Evolutionary conservation across 2,113 vertebrate genomes (phyloP), one percentile per base, ranked within the genome.

Genomic region (Trogon melanurus): DNA sequence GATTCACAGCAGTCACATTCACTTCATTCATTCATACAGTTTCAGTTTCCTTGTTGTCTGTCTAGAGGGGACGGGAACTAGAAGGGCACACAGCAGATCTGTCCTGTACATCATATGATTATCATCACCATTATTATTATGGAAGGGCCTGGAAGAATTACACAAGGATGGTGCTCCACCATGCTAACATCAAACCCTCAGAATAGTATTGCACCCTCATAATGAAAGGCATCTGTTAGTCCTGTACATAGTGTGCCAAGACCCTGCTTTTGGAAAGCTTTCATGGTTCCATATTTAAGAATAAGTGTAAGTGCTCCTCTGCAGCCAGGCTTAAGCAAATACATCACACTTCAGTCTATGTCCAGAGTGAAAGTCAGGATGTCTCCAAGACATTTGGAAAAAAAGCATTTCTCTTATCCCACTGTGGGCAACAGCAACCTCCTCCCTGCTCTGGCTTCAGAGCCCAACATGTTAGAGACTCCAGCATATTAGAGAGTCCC

Each of bases 221-320:
- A 25, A 53, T 47, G n/a, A 83, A 70, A 11, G 5, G 9, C 36
- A 17, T 36, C 25, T 66, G 50, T 82, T 57, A 62, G 12, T 62
- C n/a, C 3, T 16, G 16, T 13, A 30, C 5, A 1, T 50, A 58
- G 41, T 14, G 17, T 0, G 3, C 13, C 12, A 15, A 66, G 25
- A 69, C 11, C 20, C 10, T 45, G 71, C 60, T 30, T 91, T 66
- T 53, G 67, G 32, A 89, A 87, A 79, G 15, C 8, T 36, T 79
- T 53, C 50, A 8, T 1, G 7, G 62, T 38, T 67, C 69, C 56
- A 85, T 27, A 47, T 45, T 47, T 48, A 72, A 70, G 27, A 21
- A 54, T n/a, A 50, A 61, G 8, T 20, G 2, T 58, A 62, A 54
- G 18, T 29, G 17, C 7, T 57, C 50, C 36, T 57, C 58, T 65